phyloP scores from a whole-genome alignment of 1,140 invertebrate genomes.

The Pararge aegeria region DNA sequence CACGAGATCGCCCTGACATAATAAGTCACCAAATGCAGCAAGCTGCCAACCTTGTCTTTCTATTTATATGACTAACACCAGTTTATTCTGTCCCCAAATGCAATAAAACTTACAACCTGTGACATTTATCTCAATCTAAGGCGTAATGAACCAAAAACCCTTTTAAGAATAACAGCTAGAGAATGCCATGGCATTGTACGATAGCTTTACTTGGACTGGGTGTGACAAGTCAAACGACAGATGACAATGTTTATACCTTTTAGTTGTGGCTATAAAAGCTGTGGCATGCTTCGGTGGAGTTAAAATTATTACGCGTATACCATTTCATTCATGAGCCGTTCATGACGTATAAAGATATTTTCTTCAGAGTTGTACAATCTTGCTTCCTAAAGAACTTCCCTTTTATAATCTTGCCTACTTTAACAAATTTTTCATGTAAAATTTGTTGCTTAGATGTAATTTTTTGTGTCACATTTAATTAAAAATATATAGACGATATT shows the following conservation, averaged over 20 bases:
- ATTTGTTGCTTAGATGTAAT: too few relatives aligned
- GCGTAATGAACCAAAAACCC: conserved; percentile 30
- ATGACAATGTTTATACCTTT: conserved; percentile 16
- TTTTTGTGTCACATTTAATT: too few relatives aligned
- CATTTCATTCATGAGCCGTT: conserved; percentile 28
- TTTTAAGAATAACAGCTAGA: conserved; percentile 31
- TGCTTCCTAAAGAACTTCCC: too few relatives aligned
- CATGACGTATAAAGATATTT: conserved; percentile 14
- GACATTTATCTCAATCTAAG: conserved; percentile 43
- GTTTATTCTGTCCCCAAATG: conserved; percentile 40
- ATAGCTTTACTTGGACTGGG: conserved; percentile 33
- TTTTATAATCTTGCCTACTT: too few relatives aligned
- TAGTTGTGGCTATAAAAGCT: conserved; percentile 14
- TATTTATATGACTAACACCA: conserved; percentile 58
- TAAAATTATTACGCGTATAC: conserved; percentile 20
- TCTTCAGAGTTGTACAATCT: too few relatives aligned
- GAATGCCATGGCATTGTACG: conserved; percentile 21
- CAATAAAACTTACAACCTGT: conserved; percentile 43
- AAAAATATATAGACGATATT: too few relatives aligned
- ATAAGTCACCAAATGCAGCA: conserved; percentile 72
- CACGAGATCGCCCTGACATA: conserved; percentile 70
- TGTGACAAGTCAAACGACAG: conserved; percentile 22
- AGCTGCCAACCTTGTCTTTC: conserved; percentile 68
- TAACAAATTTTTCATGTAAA: too few relatives aligned
- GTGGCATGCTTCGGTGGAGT: conserved; percentile 16